Evolutionary conservation across 2,113 vertebrate species (phyloP).

Genomic region (Lucifuga dentata): DNA sequence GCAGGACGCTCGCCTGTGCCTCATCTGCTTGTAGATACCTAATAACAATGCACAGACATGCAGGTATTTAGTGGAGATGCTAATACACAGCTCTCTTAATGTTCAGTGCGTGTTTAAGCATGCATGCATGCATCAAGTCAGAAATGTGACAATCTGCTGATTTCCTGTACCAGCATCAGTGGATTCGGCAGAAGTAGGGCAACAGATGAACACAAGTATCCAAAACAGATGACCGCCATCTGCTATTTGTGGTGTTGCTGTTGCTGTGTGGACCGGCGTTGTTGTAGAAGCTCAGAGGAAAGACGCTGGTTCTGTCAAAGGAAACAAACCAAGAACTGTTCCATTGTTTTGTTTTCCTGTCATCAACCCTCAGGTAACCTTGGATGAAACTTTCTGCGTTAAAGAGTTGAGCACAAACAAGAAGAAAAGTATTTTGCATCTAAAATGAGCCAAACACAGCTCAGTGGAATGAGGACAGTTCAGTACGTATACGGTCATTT

Average conservation of each 20-base stretch:
- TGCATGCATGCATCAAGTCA: conserved; percentile 14
- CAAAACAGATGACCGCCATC: conserved; percentile 87
- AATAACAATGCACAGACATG: neutral
- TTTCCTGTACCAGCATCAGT: conserved; percentile 21
- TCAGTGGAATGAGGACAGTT: conserved; percentile 8
- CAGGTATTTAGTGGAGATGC: neutral
- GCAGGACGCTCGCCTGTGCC: neutral
- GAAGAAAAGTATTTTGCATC: neutral
- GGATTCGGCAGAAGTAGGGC: conserved; percentile 66
- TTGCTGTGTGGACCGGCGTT: conserved; percentile 72
- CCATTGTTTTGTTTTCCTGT: conserved; percentile 10
- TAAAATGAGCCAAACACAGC: neutral
- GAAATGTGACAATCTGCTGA: conserved; percentile 22
- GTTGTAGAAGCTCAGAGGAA: conserved; percentile 35
- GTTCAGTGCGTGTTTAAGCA: neutral
- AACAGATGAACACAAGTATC: conserved; percentile 78
- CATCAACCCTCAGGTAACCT: conserved; percentile 50
- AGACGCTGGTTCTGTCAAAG: conserved; percentile 21
- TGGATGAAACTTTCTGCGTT: conserved; percentile 33
- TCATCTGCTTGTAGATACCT: neutral
- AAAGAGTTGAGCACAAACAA: conserved; percentile 25
- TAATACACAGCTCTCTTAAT: conserved; percentile 7
- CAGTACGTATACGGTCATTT: too few relatives aligned
- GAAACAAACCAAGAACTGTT: conserved; percentile 15
- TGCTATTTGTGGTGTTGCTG: conserved; percentile 71